These are phyloP conservation scores for Drosophila neoperkinsi DNA, from an alignment of 2,888 invertebrate genomes.

Conservation along the genomic window DNA sequence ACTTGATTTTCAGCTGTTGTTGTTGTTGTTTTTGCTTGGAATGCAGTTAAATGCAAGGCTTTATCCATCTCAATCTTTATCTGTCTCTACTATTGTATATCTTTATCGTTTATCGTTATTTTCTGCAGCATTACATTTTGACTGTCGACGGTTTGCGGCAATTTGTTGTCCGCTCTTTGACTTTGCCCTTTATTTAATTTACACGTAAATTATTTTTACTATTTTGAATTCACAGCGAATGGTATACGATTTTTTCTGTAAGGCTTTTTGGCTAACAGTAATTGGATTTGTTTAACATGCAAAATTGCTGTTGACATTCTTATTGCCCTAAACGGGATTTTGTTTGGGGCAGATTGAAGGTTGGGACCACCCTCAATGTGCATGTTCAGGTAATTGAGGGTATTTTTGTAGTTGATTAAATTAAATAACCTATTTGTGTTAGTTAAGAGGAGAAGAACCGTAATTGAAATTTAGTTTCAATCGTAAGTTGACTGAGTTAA, in stretches of 20 bases:
- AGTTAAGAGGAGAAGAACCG: conserved; percentile 16
- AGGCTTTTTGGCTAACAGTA: conserved; percentile 44
- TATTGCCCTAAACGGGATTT: conserved; percentile 50
- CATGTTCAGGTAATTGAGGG: conserved; percentile 46
- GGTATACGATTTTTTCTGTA: conserved; percentile 22
- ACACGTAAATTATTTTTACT: conserved; percentile 63
- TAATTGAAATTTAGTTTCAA: conserved; percentile 10
- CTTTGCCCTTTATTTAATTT: conserved; percentile 69
- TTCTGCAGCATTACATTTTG: conserved; percentile 31
- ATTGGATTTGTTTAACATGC: conserved; percentile 71
- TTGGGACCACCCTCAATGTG: conserved; percentile 60
- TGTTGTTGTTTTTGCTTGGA: conserved; percentile 13
- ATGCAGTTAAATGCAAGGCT: conserved; percentile 46
- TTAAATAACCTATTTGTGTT: conserved; percentile 35
- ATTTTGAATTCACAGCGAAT: conserved; percentile 34
- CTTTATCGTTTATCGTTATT: conserved; percentile 36
- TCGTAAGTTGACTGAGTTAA: background rate
- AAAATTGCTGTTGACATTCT: conserved; percentile 68
- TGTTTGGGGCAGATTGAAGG: conserved; percentile 47
- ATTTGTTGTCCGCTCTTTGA: conserved; percentile 58
- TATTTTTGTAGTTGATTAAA: conserved; percentile 53
- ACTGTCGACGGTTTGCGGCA: conserved; percentile 63
- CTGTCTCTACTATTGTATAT: conserved; percentile 28
- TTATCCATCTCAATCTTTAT: conserved; percentile 36
- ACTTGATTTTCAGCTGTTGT: conserved; percentile 30